A percentile compares a stretch with the other conserved stretches of the same genome.
Evolutionary conservation across 2,888 invertebrate species (phyloP).

Genomic region (Argyresthia goedartella): DNA sequence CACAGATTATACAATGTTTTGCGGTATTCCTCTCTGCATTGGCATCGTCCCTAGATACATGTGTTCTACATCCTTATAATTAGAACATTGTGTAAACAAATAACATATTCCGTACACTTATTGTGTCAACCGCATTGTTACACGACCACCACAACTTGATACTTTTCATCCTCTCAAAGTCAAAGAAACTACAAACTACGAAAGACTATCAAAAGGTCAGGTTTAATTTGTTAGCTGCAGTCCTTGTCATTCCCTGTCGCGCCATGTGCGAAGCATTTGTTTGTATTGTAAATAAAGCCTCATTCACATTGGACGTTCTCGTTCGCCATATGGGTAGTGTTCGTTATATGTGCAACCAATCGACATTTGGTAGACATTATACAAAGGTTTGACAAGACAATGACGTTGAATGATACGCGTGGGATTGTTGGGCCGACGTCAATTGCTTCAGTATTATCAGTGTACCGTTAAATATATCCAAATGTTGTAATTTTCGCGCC

Average conservation of each 20-base stretch:
- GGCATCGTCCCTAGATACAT: not conserved
- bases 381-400: no score
- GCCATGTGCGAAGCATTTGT: constrained; percentile 62
- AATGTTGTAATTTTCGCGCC: no score
- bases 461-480: no score
- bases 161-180: constrained; percentile 11
- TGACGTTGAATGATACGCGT: no score
- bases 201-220: constrained; percentile 14
- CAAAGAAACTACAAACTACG: not conserved
- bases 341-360: not conserved
- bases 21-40: not conserved
- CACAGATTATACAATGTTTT: no score
- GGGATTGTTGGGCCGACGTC: not conserved
- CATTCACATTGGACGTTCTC: constrained; percentile 27
- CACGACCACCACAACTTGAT: constrained; percentile 19
- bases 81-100: constrained; percentile 38
- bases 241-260: constrained; percentile 58
- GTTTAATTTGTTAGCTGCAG: constrained; percentile 24
- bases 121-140: constrained; percentile 49
- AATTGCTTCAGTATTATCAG: not conserved
- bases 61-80: constrained; percentile 1
- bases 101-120: constrained; percentile 35
- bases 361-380: no score
- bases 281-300: constrained; percentile 54
- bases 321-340: constrained; percentile 31